Percentiles rank a stretch among this genome's conserved stretches.
Evolutionary conservation across 2,113 vertebrate genomes (phyloP).

Genomic region (human (Homo sapiens)): GRCh38 chr6:57627501-57628000

Average conservation of each 20-base stretch:
- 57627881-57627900: background rate
- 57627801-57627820: background rate
- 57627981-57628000: background rate
- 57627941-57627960: background rate
- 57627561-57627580: too few species aligned
- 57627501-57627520: too few species aligned
- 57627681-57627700: background rate
- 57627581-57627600: too few species aligned
- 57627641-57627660: too few species aligned
- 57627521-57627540: too few species aligned
- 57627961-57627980: background rate
- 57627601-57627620: too few species aligned
- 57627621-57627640: too few species aligned
- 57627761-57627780: conserved; percentile 9
- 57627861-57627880: background rate
- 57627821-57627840: background rate
- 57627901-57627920: background rate
- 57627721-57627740: background rate
- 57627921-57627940: background rate
- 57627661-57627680: too few species aligned
- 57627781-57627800: background rate
- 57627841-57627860: background rate
- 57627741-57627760: background rate
- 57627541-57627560: too few species aligned
- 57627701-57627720: conserved; percentile 36